Evolutionary conservation across 2,888 invertebrate species (phyloP), one percentile per base, ranked within the genome.

Genomic region (Brenthis hecate): DNA sequence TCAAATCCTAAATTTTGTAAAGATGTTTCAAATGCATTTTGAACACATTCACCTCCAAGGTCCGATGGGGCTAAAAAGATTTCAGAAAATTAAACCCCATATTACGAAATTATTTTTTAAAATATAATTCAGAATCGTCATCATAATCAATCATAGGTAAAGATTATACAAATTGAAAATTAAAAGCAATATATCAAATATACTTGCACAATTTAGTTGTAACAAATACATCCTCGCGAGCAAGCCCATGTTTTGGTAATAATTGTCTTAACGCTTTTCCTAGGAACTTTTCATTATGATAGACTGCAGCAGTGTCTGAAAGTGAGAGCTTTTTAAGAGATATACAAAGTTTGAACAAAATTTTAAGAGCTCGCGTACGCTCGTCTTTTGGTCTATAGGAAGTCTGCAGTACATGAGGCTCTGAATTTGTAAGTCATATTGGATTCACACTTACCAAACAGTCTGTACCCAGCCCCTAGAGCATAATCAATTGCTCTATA

Each of bases 251-350:
- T 80, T 95, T 96, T 0, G 96, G 96, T 56, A 97, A 85, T 36
- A 96, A 86, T 67, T 85, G 85, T 79, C 94, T 93, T 36, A 97
- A 87, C 8, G 96, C 95, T 51, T 89, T 83, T 43, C 95, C 96
- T 72, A 98, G 94, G 68, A 95, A 94, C 61, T 85, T 82, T 85
- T 98, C 97, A 85, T 97, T 97, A 54, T 93, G 89, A 83, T 97
- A 97, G 2, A 95, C 96, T 60, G 95, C 93, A 14, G 97, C 97
- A 28, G 97, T 97, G 86, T 97, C 97, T 96, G 83, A 47, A 69
- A 53, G 72, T 6, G 8, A 61, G 16, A n/a, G 19, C 3, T 36
- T 23, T 53, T 13, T 43, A 13, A 23, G 53, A 50, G 8, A n/a
- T 36, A 8, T 8, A 36, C 36, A 36, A 36, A 36, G 36, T 36